These are phyloP conservation scores for Salvelinus namaycush DNA, from an alignment of 2,113 vertebrate species.

Conservation along the genomic window DNA sequence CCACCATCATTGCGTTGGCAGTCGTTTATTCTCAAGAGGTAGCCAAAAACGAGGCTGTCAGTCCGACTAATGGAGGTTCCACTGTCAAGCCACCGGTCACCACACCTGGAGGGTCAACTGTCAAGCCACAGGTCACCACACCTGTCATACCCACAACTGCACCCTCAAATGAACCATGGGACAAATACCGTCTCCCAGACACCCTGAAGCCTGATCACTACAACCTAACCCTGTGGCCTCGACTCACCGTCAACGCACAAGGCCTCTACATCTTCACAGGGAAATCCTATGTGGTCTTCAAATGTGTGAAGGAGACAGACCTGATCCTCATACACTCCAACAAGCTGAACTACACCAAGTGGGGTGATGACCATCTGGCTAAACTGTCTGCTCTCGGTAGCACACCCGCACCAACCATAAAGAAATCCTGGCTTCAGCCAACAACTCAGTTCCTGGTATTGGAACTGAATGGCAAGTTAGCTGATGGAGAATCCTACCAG, in stretches of 20 bases:
- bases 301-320: constrained; percentile 68
- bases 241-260: constrained; percentile 48
- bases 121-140: not conserved
- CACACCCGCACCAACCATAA: constrained; percentile 34
- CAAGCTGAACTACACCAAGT: constrained; percentile 78
- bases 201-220: constrained; percentile 73
- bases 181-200: constrained; percentile 72
- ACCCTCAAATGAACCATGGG: constrained; percentile 67
- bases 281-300: constrained; percentile 76
- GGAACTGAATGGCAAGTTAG: constrained; percentile 56
- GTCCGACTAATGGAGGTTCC: constrained; percentile 32
- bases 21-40: constrained; percentile 88
- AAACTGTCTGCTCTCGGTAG: rapidly evolving
- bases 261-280: constrained; percentile 81
- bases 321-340: constrained; percentile 92
- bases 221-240: constrained; percentile 77
- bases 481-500: constrained; percentile 56
- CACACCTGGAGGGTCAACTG: not conserved
- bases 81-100: constrained; percentile 20
- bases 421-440: constrained; percentile 49
- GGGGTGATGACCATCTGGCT: not conserved
- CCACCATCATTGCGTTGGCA: constrained; percentile 86
- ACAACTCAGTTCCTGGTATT: constrained; percentile 82
- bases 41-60: constrained; percentile 58
- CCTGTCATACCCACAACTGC: constrained; percentile 25